Percentiles rank a stretch among this genome's conserved stretches.
Conservation (phyloP, 1,140 invertebrate species). For the Uloborus diversus region DNA sequence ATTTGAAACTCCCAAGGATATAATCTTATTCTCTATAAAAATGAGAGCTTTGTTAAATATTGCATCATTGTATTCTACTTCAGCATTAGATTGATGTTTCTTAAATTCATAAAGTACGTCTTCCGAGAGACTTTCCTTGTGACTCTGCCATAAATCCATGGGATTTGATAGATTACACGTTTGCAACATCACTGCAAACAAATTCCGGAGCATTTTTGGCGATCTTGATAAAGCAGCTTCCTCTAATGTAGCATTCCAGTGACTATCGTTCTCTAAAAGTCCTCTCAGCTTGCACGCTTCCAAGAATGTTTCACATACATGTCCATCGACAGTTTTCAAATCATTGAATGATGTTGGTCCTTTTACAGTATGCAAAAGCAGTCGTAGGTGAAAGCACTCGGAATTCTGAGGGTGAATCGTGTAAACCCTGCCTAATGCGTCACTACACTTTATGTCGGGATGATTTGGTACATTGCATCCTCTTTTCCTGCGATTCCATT, state of each 20-base stretch:
- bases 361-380: conserved; percentile 66
- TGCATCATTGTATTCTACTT: no score
- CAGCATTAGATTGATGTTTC: no score
- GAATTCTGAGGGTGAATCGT: neutral
- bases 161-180: neutral
- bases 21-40: no score
- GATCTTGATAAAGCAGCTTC: conserved; percentile 29
- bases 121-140: no score
- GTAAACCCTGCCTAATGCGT: conserved; percentile 15
- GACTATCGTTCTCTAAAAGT: conserved; percentile 63
- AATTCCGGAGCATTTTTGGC: neutral
- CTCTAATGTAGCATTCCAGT: conserved; percentile 62
- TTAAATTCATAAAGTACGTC: no score
- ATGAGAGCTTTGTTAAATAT: no score
- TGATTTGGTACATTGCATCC: no score
- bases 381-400: conserved; percentile 61
- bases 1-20: no score
- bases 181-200: neutral
- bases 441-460: no score
- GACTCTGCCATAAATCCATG: no score
- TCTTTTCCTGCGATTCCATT: no score
- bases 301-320: conserved; percentile 65
- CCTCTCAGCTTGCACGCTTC: conserved; percentile 63
- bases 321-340: conserved; percentile 65
- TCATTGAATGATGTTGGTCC: conserved; percentile 65